These are phyloP conservation scores for Adineta ricciae DNA, from an alignment of 2,888 invertebrate genomes.

Conservation along the genomic window DNA sequence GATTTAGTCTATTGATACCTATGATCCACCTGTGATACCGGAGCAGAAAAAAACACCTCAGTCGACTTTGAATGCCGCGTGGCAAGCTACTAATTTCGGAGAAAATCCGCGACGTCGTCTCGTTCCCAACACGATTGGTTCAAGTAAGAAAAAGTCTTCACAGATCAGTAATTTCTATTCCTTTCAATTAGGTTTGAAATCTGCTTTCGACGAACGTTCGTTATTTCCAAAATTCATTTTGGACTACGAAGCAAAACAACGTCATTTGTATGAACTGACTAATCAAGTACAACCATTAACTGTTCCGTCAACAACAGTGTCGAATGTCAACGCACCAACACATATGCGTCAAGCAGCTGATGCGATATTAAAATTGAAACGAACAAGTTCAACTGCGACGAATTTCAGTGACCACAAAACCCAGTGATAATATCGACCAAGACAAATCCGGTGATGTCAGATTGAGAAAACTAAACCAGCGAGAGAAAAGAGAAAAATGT, in stretches of 20 bases:
- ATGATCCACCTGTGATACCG: neutral
- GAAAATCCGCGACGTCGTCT: neutral
- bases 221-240: constrained; percentile 48
- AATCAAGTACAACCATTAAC: no score
- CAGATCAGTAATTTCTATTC: neutral
- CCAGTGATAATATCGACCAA: neutral
- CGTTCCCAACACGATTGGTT: neutral
- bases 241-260: constrained; percentile 41
- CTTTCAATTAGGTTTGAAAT: constrained; percentile 41
- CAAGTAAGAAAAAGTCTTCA: neutral
- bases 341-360: neutral
- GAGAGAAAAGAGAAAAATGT: neutral
- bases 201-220: constrained; percentile 48
- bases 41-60: neutral
- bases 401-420: neutral
- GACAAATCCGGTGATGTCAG: neutral
- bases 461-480: neutral
- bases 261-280: constrained; percentile 11
- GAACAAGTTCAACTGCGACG: neutral
- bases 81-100: neutral
- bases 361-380: neutral
- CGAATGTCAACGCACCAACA: neutral
- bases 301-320: neutral
- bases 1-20: neutral
- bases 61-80: neutral